A percentile compares a stretch with the other conserved stretches of the same genome.
Evolutionary conservation across 2,113 vertebrate genomes (phyloP).

Genomic region (Phodopus roborovskii): DNA sequence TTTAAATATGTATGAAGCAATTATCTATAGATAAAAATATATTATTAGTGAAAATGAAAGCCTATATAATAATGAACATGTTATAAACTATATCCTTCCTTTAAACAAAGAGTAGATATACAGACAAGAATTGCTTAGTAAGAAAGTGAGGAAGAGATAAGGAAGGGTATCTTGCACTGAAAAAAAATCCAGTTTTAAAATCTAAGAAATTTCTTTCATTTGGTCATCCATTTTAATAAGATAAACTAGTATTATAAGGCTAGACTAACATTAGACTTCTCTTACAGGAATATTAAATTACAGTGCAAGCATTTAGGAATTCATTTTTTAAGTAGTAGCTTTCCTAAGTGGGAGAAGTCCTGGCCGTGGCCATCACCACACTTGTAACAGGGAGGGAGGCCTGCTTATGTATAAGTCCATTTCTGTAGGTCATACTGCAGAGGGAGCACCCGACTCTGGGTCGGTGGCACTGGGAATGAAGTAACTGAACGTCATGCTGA

Average conservation of each 20-base stretch:
- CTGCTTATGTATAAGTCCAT: not conserved
- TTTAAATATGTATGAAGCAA: not conserved
- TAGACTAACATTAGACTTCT: not conserved
- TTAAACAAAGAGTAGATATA: not conserved
- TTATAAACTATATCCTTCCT: not conserved
- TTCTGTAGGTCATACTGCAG: not conserved
- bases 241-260: slow-evolving; percentile 3
- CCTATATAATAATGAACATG: not conserved
- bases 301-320: not conserved
- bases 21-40: not conserved
- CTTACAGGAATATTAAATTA: not conserved
- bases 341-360: not conserved
- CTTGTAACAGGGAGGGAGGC: not conserved
- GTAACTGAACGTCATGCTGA: not conserved
- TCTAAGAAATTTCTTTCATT: not conserved
- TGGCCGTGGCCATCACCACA: not conserved
- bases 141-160: not conserved
- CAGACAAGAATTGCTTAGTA: not conserved
- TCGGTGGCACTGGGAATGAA: not conserved
- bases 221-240: not conserved
- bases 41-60: not conserved
- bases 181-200: not conserved
- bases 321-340: not conserved
- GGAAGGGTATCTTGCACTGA: not conserved
- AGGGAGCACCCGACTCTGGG: not conserved